Evolutionary conservation across 23 tunicate genomes (phyloP).

Genomic region (Trididemnum nubilum): DNA sequence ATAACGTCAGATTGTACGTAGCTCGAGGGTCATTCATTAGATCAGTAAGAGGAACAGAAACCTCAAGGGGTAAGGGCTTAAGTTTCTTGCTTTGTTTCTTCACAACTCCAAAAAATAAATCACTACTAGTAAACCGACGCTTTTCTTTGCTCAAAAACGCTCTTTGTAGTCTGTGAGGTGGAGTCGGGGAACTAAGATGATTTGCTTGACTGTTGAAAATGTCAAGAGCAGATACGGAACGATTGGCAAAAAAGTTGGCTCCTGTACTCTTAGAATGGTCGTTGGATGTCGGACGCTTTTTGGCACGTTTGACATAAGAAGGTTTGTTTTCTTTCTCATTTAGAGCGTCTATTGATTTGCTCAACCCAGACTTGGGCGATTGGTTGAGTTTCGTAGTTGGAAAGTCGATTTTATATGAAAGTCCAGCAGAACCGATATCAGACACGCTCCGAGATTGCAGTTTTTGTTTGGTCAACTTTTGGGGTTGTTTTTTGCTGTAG

Average conservation of each 20-base stretch:
- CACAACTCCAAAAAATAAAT: not conserved
- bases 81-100: slow-evolving; percentile 17
- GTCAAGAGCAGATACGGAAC: slow-evolving; percentile 17
- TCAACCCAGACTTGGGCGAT: no score
- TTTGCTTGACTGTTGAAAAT: not conserved
- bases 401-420: no score
- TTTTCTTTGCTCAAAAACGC: not conserved
- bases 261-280: slow-evolving; percentile 1
- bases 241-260: not conserved
- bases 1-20: slow-evolving; percentile 29
- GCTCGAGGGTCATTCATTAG: slow-evolving; percentile 28
- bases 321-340: no score
- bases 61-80: slow-evolving; percentile 23
- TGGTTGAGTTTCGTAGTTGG: no score
- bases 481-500: slow-evolving; percentile 24
- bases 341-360: no score
- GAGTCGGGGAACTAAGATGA: not conserved
- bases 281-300: no score
- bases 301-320: no score
- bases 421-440: not conserved
- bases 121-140: not conserved
- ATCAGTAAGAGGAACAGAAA: slow-evolving; percentile 52
- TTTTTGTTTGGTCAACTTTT: not conserved
- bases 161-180: not conserved
- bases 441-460: not conserved